Evolutionary conservation across 2,113 vertebrate species (phyloP).

Genomic region (Saimiri boliviensis): DNA sequence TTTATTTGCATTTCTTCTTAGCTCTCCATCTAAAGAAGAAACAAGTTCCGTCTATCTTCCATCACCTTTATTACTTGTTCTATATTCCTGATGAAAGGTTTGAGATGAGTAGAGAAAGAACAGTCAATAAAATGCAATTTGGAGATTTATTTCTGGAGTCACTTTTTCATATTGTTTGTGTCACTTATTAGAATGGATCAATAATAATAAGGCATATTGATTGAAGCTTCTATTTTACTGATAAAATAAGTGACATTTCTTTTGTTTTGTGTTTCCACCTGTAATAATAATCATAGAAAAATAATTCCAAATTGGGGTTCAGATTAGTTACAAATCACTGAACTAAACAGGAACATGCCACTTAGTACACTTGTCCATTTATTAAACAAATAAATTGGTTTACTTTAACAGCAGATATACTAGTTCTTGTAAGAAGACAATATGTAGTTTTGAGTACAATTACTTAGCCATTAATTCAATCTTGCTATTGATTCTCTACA

Average conservation of each 20-base stretch:
- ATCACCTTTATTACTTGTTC: neutral
- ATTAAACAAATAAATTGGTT: constrained; percentile 6
- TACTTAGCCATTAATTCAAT: neutral
- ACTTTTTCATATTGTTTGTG: neutral
- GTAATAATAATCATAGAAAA: neutral
- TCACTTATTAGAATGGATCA: neutral
- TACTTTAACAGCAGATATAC: neutral
- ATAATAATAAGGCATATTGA: neutral
- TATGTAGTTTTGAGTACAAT: neutral
- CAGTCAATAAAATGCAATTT: neutral
- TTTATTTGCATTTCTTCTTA: neutral
- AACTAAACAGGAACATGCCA: neutral
- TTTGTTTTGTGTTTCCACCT: neutral
- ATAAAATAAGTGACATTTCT: neutral
- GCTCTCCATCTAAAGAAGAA: neutral
- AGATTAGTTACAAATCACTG: neutral
- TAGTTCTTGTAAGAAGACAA: neutral
- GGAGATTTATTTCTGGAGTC: neutral
- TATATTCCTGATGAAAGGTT: constrained; percentile 16
- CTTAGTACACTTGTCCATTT: neutral
- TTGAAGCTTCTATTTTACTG: neutral
- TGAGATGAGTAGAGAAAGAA: neutral
- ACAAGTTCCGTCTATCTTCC: neutral
- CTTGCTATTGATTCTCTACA: neutral
- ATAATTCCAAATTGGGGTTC: neutral